Conservation (phyloP, 2,113 vertebrate species). For the Grallaria varia region DNA sequence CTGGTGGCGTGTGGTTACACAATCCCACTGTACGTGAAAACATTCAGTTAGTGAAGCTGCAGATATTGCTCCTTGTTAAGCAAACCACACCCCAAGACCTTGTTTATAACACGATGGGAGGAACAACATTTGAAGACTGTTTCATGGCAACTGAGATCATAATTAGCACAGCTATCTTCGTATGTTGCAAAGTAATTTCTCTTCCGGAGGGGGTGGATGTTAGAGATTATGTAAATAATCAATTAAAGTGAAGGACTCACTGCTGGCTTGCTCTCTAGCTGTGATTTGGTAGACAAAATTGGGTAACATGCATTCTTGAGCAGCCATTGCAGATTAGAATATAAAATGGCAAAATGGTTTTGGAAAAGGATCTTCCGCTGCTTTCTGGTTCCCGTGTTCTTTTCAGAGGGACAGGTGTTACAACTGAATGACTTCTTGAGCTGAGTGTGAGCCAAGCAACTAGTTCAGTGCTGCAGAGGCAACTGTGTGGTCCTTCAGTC, state of each 20-base stretch:
- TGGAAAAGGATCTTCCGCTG: background rate
- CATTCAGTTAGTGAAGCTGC: background rate
- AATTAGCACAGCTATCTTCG: slow-evolving; percentile 18
- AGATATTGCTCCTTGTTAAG: background rate
- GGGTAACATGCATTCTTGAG: background rate
- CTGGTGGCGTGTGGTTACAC: background rate
- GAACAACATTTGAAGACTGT: background rate
- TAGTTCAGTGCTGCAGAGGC: background rate
- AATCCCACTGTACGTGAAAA: background rate
- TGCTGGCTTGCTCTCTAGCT: background rate
- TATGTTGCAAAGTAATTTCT: slow-evolving; percentile 30
- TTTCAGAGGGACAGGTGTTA: background rate
- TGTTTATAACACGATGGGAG: background rate
- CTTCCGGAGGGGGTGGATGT: background rate
- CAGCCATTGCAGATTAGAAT: background rate
- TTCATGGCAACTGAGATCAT: slow-evolving; percentile 36
- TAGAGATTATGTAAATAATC: slow-evolving; percentile 21
- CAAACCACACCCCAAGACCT: background rate
- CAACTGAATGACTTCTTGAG: background rate
- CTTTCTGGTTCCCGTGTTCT: background rate
- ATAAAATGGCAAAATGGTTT: background rate
- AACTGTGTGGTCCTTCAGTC: background rate
- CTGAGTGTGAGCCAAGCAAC: background rate
- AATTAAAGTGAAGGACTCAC: background rate
- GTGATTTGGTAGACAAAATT: background rate